phyloP scores from a whole-genome alignment of 2,113 vertebrate species.

The Gallinago media region DNA sequence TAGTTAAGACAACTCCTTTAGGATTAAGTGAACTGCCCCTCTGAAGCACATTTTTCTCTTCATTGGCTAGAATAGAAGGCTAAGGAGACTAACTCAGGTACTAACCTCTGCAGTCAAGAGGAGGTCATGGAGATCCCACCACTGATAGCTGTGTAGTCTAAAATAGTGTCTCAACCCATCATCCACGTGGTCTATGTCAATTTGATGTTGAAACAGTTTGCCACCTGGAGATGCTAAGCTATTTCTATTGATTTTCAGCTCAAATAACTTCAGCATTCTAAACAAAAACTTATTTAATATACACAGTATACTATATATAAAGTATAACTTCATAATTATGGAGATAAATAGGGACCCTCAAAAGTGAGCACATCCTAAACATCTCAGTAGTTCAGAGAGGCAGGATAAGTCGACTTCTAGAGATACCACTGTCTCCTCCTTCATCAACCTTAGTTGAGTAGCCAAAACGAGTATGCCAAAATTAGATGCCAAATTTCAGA shows the following conservation, averaged over 20 bases:
- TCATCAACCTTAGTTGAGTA: not conserved
- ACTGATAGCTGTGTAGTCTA: rapidly evolving
- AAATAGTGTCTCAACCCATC: not conserved
- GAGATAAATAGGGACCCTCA: not conserved
- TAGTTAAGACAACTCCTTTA: not conserved
- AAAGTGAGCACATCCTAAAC: not conserved
- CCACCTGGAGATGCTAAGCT: not conserved
- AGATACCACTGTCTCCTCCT: not conserved
- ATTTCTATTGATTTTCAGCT: not conserved
- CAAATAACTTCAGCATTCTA: not conserved
- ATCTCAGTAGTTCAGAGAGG: not conserved
- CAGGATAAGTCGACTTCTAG: not conserved
- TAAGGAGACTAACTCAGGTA: not conserved
- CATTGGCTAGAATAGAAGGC: not conserved
- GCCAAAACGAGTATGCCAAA: not conserved
- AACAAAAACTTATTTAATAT: not conserved
- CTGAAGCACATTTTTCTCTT: not conserved
- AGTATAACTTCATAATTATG: not conserved
- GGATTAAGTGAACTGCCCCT: not conserved
- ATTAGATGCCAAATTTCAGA: not conserved
- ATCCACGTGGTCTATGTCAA: not conserved
- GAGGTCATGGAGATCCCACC: not conserved
- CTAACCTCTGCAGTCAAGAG: not conserved
- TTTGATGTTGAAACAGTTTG: not conserved
- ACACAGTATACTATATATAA: too few relatives aligned